Conservation (phyloP, 2,113 vertebrate genomes). For the Heterocephalus glaber region DNA sequence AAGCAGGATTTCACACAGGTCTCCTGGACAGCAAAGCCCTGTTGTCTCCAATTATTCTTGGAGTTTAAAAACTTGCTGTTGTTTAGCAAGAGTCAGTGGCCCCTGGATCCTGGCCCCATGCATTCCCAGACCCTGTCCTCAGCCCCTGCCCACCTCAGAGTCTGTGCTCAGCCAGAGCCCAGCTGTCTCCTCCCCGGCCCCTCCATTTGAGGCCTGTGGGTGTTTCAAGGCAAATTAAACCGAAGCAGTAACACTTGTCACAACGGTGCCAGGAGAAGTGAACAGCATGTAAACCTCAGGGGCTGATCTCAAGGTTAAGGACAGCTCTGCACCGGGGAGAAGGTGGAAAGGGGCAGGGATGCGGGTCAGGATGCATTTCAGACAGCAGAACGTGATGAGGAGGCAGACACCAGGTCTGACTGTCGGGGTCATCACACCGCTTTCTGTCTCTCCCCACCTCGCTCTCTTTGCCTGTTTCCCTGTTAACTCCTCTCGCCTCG, state of each 20-base stretch:
- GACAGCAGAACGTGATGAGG: neutral
- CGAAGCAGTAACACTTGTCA: constrained; percentile 48
- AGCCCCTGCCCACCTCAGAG: neutral
- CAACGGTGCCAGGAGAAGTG: neutral
- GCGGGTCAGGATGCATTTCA: neutral
- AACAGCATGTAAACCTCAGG: neutral
- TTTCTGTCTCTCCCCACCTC: neutral
- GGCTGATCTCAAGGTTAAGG: constrained; percentile 25
- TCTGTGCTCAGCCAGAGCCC: neutral
- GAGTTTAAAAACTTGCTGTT: neutral
- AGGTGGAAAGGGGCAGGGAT: neutral
- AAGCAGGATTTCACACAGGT: constrained; percentile 12
- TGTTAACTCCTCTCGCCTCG: neutral
- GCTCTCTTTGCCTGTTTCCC: neutral
- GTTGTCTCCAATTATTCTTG: neutral
- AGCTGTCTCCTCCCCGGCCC: neutral
- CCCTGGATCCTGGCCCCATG: neutral
- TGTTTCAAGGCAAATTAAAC: constrained; percentile 46
- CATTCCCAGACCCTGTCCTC: accelerated
- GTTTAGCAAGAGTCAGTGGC: neutral
- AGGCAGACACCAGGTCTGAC: accelerated
- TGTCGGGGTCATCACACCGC: accelerated
- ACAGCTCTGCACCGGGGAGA: neutral
- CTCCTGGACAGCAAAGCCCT: neutral
- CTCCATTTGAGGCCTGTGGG: neutral